phyloP scores from a whole-genome alignment of 92 coral and sea anemone genomes.

The Actinostola sp. region DNA sequence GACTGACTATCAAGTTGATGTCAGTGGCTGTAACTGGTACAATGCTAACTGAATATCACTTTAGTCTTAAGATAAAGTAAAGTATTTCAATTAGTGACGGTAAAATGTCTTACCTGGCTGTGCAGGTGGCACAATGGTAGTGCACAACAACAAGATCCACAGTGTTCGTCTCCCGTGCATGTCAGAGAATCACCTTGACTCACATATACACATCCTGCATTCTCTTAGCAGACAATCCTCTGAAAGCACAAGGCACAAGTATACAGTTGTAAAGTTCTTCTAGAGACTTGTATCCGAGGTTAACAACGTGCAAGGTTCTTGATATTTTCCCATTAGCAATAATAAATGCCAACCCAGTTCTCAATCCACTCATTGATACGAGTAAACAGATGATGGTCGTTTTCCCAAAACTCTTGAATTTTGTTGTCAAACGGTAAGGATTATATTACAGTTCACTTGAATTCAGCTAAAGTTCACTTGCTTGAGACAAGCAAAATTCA shows the following conservation, averaged over 20 bases:
- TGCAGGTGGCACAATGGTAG: slow-evolving; percentile 48
- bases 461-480: slow-evolving; percentile 17
- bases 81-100: neutral
- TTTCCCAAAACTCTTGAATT: neutral
- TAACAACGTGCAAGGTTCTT: slow-evolving; percentile 6
- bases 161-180: slow-evolving; percentile 48
- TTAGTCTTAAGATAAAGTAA: neutral
- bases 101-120: slow-evolving; percentile 60
- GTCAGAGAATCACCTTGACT: slow-evolving; percentile 21
- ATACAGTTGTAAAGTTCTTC: neutral
- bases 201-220: slow-evolving; percentile 12
- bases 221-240: neutral
- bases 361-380: slow-evolving; percentile 10
- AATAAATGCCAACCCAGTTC: slow-evolving; percentile 8
- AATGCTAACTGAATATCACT: slow-evolving; percentile 14
- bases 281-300: neutral
- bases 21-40: neutral
- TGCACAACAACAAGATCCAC: slow-evolving; percentile 57
- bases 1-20: neutral
- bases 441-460: slow-evolving; percentile 30
- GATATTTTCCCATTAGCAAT: slow-evolving; percentile 7
- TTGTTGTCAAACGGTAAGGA: slow-evolving; percentile 19
- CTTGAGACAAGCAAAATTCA: slow-evolving; percentile 13
- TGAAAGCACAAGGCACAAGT: slow-evolving; percentile 24
- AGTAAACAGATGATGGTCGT: neutral